Evolutionary conservation across 2,888 invertebrate genomes (phyloP), one percentile per base, ranked within the genome.

Genomic region (Notodonta dromedarius): DNA sequence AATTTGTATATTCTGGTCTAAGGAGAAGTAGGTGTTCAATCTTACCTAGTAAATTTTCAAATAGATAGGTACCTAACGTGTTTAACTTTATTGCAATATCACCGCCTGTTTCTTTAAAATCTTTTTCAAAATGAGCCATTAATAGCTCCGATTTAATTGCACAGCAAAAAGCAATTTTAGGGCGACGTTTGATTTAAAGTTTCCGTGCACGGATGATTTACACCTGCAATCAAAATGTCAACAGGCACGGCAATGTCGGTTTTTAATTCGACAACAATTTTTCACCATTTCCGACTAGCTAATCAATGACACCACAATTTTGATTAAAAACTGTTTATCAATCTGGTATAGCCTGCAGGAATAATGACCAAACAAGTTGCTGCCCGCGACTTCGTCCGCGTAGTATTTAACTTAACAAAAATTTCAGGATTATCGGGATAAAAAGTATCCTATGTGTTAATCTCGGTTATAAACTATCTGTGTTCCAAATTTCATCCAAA

Each of bases 151-250:
- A 70, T 74, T 74, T 67, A 72, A 73, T 70, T 55, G 65, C 63
- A 54, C 13, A 55, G 56, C 70, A 71, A 76, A 78, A 79, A 78
- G 74, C 80, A 79, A 82, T 83, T 76, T 72, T 24, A 74, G 71
- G 63, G 59, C 62, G 76, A 69, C 75, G 74, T 82, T 81, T 78
- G 78, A 84, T 82, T 77, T 71, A 24, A 76, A 73, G 77, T 74
- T 72, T 74, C 58, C 70, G 73, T 61, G 65, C 73, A 70, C 75
- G 74, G 70, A 78, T 85, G 82, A 85, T 84, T 84, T 83, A 83
- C 78, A 69, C 66, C 66, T 44, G 75, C 83, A 85, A 84, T 84
- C 80, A 83, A 79, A 73, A 67, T 76, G 80, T 78, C 82, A 77
- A 74, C 71, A n/a, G 62, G 60, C 58, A 58, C 67, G 62, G 67